phyloP scores from a whole-genome alignment of 2,888 invertebrate species.

The Bimastos eiseni region DNA sequence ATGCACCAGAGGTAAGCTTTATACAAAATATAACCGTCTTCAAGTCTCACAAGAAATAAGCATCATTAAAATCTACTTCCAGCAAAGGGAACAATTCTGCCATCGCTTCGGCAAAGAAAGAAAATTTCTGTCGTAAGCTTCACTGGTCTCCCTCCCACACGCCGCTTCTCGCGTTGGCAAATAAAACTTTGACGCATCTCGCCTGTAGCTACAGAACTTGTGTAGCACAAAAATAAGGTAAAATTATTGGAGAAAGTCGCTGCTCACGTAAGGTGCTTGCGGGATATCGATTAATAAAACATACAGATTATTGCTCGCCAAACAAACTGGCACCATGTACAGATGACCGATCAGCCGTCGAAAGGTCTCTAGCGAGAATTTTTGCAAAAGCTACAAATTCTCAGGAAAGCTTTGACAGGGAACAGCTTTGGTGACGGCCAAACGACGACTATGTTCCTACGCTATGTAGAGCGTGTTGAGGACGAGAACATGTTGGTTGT shows the following conservation, averaged over 20 bases:
- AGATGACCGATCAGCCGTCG: background rate
- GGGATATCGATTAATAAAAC: background rate
- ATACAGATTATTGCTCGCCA: constrained; percentile 19
- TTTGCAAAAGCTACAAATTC: background rate
- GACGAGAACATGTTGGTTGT: constrained; percentile 96
- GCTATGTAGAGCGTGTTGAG: constrained; percentile 66
- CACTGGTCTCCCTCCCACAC: background rate
- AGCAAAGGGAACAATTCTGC: background rate
- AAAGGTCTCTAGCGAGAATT: background rate
- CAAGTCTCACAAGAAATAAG: constrained; percentile 18
- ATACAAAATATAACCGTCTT: constrained; percentile 22
- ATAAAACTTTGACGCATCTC: background rate
- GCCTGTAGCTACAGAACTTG: constrained; percentile 13
- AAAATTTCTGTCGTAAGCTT: background rate
- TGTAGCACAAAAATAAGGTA: background rate
- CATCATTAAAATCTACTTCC: background rate
- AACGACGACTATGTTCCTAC: constrained; percentile 26
- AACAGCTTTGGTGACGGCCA: background rate
- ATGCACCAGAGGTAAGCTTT: constrained; percentile 18
- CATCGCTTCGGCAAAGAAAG: background rate
- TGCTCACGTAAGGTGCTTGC: background rate
- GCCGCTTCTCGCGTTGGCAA: background rate
- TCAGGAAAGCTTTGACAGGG: background rate
- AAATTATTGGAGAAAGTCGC: background rate
- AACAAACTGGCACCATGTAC: background rate